These are phyloP conservation scores for Alauda arvensis DNA, from an alignment of 2,797 vertebrate genomes.

Conservation along the genomic window DNA sequence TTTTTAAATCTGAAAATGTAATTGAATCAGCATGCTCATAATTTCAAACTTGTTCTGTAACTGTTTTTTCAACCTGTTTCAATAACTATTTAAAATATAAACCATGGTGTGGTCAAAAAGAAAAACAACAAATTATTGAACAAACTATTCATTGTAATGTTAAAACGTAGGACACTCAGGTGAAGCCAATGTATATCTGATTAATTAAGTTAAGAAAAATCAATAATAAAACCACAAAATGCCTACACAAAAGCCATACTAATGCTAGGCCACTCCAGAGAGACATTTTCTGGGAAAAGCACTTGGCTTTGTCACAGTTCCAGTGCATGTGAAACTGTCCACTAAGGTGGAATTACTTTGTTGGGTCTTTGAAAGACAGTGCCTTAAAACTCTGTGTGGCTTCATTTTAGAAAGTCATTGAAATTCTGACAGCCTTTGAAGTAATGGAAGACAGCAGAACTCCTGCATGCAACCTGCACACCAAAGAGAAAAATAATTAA, in stretches of 20 bases:
- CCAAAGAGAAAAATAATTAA: slow-evolving; percentile 15
- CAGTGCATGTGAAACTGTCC: neutral
- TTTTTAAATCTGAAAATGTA: slow-evolving; percentile 1
- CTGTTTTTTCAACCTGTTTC: slow-evolving; percentile 11
- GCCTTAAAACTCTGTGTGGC: neutral
- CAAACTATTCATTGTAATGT: neutral
- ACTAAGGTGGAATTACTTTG: neutral
- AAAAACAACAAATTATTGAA: neutral
- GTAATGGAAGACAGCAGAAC: neutral
- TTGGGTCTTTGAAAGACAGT: neutral
- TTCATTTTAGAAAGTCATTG: neutral
- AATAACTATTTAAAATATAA: neutral
- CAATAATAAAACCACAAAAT: neutral
- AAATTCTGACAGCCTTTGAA: neutral
- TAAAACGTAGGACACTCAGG: neutral
- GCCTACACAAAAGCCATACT: neutral
- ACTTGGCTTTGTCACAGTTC: neutral
- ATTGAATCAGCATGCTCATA: neutral
- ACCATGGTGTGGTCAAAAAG: neutral
- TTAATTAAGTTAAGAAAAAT: slow-evolving; percentile 12
- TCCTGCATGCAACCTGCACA: neutral
- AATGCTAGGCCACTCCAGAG: neutral
- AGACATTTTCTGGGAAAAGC: neutral
- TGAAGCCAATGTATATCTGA: neutral
- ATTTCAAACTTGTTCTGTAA: neutral